phyloP scores from a whole-genome alignment of 2,797 vertebrate genomes.

The Arctocebus calabarensis region DNA sequence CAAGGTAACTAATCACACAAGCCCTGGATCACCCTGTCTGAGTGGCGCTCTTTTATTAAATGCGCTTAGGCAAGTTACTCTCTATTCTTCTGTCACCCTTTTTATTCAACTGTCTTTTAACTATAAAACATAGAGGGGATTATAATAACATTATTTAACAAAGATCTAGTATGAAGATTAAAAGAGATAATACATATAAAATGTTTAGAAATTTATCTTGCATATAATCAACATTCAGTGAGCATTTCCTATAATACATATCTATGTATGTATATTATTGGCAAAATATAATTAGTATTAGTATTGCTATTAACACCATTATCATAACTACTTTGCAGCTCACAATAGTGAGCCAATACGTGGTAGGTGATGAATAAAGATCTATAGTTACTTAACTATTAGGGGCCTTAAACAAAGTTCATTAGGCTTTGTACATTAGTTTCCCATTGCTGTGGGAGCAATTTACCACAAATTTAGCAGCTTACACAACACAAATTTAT shows the following conservation, averaged over 20 bases:
- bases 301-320: not conserved
- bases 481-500: not conserved
- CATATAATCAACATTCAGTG: not conserved
- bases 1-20: rapidly evolving
- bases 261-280: not conserved
- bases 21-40: not conserved
- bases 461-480: not conserved
- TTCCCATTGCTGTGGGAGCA: not conserved
- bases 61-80: not conserved
- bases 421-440: not conserved
- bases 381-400: not conserved
- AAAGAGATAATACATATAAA: not conserved
- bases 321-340: not conserved
- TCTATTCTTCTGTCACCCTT: not conserved
- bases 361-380: not conserved
- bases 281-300: not conserved
- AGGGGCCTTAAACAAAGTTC: not conserved
- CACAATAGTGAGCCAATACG: not conserved
- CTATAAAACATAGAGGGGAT: not conserved
- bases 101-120: not conserved
- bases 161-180: not conserved
- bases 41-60: not conserved
- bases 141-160: not conserved
- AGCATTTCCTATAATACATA: not conserved
- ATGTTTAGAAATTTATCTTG: not conserved